Evolutionary conservation across 1,140 invertebrate species (phyloP).

Genomic region (Monomorium pharaonis): DNA sequence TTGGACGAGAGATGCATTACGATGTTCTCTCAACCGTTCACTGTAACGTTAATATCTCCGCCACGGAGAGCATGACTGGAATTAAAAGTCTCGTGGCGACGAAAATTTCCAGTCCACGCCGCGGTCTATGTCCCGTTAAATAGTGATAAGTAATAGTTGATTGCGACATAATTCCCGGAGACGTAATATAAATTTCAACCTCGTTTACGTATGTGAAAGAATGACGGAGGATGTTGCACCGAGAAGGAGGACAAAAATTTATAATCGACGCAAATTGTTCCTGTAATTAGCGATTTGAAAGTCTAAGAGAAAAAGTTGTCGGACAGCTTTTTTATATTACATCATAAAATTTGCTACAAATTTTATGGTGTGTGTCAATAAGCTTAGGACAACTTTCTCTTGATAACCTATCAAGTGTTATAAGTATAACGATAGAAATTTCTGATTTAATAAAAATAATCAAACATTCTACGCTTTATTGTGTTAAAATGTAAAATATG

Average conservation of each 20-base stretch:
- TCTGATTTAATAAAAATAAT: too few species aligned
- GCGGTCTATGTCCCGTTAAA: neutral
- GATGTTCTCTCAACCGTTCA: conserved; percentile 32
- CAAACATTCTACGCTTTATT: too few species aligned
- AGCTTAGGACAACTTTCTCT: too few species aligned
- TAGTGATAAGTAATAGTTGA: neutral
- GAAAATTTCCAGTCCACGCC: neutral
- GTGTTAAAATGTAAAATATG: too few species aligned
- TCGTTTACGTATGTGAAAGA: neutral
- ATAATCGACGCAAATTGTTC: neutral
- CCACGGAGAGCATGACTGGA: conserved; percentile 9
- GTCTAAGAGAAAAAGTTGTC: neutral
- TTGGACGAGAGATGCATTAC: conserved; percentile 38
- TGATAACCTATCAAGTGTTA: too few species aligned
- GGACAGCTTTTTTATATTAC: too few species aligned
- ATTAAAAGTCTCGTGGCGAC: conserved; percentile 1
- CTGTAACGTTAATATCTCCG: conserved; percentile 4
- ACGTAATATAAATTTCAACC: neutral
- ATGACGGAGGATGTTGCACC: neutral
- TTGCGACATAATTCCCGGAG: conserved; percentile 13
- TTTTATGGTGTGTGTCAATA: too few species aligned
- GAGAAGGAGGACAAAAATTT: neutral
- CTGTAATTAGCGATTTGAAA: neutral
- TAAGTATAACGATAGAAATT: too few species aligned
- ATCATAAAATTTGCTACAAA: too few species aligned